Evolutionary conservation across 1,140 invertebrate species (phyloP).

Genomic region (Pseudomyrmex gracilis): DNA sequence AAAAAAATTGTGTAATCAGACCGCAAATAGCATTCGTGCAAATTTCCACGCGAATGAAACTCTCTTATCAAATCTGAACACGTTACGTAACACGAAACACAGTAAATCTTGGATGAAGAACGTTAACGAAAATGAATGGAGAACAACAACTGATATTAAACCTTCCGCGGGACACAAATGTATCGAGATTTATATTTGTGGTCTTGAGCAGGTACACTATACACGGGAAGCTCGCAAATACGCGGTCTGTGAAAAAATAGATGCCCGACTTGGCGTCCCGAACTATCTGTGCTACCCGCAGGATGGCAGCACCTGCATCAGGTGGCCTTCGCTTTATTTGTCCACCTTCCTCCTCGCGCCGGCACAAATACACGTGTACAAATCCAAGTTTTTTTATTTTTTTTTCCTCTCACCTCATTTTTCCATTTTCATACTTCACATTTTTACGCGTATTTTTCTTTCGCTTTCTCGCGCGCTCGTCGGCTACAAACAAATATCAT

Average conservation of each 20-base stretch:
- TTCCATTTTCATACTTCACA: no score
- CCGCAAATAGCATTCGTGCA: no score
- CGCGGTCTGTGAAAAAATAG: slow-evolving; percentile 8
- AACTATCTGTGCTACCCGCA: slow-evolving; percentile 49
- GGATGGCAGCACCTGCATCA: slow-evolving; percentile 75
- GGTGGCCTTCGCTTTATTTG: slow-evolving; percentile 58
- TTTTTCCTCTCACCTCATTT: background rate
- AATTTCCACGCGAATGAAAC: no score
- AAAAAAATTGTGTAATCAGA: no score
- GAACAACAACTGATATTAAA: background rate
- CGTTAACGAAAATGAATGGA: background rate
- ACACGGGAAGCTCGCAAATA: slow-evolving; percentile 2
- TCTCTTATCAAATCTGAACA: background rate
- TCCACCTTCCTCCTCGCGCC: slow-evolving; percentile 21
- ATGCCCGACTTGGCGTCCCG: background rate
- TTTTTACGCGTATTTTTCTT: background rate
- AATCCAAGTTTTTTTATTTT: slow-evolving; percentile 21
- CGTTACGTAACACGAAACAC: background rate
- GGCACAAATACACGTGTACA: background rate
- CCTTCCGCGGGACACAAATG: background rate
- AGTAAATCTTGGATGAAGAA: background rate
- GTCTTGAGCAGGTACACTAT: no score
- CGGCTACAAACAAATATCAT: slow-evolving; percentile 27
- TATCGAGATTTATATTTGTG: slow-evolving; percentile 26
- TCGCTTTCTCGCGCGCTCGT: background rate